phyloP scores from a whole-genome alignment of 2,113 vertebrate species.

The Thalassoma bifasciatum region DNA sequence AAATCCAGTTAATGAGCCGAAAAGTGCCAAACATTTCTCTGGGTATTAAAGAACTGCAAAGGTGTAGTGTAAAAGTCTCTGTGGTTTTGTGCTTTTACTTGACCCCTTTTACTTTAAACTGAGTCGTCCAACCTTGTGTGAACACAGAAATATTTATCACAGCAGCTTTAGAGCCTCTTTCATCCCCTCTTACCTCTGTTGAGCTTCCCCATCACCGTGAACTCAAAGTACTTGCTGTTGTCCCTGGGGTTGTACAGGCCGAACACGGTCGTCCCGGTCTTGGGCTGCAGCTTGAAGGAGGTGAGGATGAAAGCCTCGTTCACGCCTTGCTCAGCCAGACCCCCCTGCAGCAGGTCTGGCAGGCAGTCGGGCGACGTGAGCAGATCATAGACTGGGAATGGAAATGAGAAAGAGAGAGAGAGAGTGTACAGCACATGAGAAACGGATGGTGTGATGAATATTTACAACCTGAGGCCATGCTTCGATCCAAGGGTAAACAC shows the following conservation, averaged over 20 bases:
- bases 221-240: slow-evolving; percentile 96
- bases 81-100: background rate
- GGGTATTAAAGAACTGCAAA: too few relatives aligned
- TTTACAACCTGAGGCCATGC: slow-evolving; percentile 47
- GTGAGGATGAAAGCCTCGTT: slow-evolving; percentile 90
- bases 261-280: slow-evolving; percentile 89
- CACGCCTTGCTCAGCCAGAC: slow-evolving; percentile 86
- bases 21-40: background rate
- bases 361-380: slow-evolving; percentile 91
- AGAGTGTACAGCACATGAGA: slow-evolving; percentile 35
- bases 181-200: slow-evolving; percentile 89
- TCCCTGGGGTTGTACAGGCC: slow-evolving; percentile 90
- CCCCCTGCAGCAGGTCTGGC: slow-evolving; percentile 86
- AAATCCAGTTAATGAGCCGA: background rate
- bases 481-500: slow-evolving; percentile 49
- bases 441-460: slow-evolving; percentile 57
- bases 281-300: slow-evolving; percentile 91
- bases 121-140: background rate
- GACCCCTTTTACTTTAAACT: background rate
- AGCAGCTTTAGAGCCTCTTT: background rate
- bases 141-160: background rate
- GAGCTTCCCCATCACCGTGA: slow-evolving; percentile 92
- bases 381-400: slow-evolving; percentile 91
- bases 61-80: background rate
- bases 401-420: slow-evolving; percentile 36